Conservation (phyloP, 2,797 vertebrate species). For the Takifugu ocellatus region DNA sequence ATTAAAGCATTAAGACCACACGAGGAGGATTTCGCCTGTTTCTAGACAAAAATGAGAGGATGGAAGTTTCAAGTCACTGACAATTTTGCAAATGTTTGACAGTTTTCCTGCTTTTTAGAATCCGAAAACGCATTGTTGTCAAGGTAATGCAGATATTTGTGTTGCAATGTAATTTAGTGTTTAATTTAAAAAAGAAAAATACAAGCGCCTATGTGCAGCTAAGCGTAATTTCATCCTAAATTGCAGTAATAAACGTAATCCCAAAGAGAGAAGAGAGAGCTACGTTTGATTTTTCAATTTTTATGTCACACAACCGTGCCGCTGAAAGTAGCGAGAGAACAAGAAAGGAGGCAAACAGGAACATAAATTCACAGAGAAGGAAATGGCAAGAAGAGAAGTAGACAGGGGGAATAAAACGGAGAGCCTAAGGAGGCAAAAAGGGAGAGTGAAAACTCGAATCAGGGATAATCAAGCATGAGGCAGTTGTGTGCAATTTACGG, state of each 20-base stretch:
- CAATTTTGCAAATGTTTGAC: constrained; percentile 9
- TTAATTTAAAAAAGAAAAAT: too few relatives aligned
- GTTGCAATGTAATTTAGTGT: too few relatives aligned
- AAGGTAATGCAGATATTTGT: too few relatives aligned
- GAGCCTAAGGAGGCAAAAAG: constrained; percentile 22
- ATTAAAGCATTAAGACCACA: constrained; percentile 57
- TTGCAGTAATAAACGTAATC: constrained; percentile 3
- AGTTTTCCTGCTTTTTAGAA: not conserved
- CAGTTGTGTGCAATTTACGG: constrained; percentile 68
- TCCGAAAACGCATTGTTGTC: too few relatives aligned
- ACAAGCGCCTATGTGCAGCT: not conserved
- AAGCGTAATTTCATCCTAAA: constrained; percentile 5
- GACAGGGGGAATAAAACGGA: constrained; percentile 11
- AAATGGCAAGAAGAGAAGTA: constrained; percentile 24
- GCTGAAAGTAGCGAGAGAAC: constrained; percentile 8
- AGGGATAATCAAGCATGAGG: constrained; percentile 69
- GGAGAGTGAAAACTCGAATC: constrained; percentile 53
- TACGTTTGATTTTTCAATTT: not conserved
- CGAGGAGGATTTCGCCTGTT: constrained; percentile 25
- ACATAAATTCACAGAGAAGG: constrained; percentile 13
- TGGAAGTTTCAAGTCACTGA: constrained; percentile 16
- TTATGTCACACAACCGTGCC: not conserved
- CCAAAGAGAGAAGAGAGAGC: too few relatives aligned
- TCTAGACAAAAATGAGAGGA: constrained; percentile 32
- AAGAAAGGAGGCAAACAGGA: not conserved